Percentiles rank a stretch among this genome's conserved stretches.
phyloP scores from a whole-genome alignment of 2,797 vertebrate species.

The Erpetoichthys calabaricus region DNA sequence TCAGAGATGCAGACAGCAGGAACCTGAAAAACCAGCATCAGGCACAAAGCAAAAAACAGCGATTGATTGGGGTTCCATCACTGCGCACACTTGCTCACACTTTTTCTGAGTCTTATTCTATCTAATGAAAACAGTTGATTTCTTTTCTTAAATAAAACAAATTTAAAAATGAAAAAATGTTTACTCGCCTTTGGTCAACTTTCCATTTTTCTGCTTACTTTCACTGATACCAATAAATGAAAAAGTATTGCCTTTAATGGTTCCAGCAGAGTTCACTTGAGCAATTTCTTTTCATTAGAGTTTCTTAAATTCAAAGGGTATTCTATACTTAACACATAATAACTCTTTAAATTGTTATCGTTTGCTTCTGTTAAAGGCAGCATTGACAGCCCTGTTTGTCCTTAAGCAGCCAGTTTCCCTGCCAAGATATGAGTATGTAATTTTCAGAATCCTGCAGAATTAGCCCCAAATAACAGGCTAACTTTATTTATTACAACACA shows the following conservation, averaged over 20 bases:
- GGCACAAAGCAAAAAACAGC: no score
- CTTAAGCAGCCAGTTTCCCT: constrained; percentile 1
- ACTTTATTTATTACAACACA: constrained; percentile 1
- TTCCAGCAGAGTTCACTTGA: neutral
- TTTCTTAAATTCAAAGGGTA: neutral
- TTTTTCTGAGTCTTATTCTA: no score
- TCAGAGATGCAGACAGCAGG: no score
- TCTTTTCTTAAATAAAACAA: no score
- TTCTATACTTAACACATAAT: neutral
- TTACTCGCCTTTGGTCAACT: no score
- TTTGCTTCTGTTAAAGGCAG: neutral
- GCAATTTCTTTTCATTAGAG: neutral
- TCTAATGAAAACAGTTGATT: no score
- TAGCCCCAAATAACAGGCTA: neutral
- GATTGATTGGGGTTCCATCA: no score
- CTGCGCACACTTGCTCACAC: no score
- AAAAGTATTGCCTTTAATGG: neutral
- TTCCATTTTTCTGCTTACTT: no score
- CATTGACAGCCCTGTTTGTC: neutral
- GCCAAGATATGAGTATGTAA: neutral
- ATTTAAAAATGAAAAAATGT: no score
- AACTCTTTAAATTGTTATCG: neutral
- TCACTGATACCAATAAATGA: no score
- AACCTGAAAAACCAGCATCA: no score
- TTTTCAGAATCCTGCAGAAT: neutral